Evolutionary conservation across 1,140 invertebrate genomes (phyloP).

Genomic region (Bactericera cockerelli): DNA sequence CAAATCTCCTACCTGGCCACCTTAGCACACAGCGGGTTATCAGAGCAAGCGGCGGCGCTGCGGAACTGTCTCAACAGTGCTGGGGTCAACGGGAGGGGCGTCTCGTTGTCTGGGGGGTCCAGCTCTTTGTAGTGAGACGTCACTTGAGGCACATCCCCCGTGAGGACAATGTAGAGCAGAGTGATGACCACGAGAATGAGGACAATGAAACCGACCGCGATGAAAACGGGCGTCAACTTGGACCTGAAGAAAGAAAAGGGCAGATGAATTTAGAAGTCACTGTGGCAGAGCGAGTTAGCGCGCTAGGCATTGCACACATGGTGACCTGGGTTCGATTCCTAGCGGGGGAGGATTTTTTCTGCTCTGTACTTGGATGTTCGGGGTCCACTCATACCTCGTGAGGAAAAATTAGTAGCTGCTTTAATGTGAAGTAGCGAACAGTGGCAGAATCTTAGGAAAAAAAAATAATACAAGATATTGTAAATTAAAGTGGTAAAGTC

Average conservation of each 20-base stretch:
- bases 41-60: slow-evolving; percentile 25
- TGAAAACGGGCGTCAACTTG: not conserved
- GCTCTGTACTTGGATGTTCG: too few relatives aligned
- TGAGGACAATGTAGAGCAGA: not conserved
- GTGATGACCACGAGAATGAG: not conserved
- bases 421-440: too few relatives aligned
- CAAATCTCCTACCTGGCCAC: slow-evolving; percentile 30
- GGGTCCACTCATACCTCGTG: too few relatives aligned
- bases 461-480: too few relatives aligned
- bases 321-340: too few relatives aligned
- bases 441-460: too few relatives aligned
- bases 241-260: not conserved
- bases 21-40: slow-evolving; percentile 26
- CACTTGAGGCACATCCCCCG: not conserved
- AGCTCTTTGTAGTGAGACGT: not conserved
- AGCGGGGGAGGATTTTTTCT: too few relatives aligned
- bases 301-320: too few relatives aligned
- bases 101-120: slow-evolving; percentile 15
- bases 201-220: not conserved
- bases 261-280: too few relatives aligned
- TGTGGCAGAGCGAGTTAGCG: too few relatives aligned
- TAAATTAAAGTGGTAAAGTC: too few relatives aligned
- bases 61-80: slow-evolving; percentile 12
- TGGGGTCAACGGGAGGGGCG: slow-evolving; percentile 11
- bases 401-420: too few relatives aligned